Evolutionary conservation across 2,888 invertebrate genomes (phyloP).

Genomic region (Platycnemis pennipes): DNA sequence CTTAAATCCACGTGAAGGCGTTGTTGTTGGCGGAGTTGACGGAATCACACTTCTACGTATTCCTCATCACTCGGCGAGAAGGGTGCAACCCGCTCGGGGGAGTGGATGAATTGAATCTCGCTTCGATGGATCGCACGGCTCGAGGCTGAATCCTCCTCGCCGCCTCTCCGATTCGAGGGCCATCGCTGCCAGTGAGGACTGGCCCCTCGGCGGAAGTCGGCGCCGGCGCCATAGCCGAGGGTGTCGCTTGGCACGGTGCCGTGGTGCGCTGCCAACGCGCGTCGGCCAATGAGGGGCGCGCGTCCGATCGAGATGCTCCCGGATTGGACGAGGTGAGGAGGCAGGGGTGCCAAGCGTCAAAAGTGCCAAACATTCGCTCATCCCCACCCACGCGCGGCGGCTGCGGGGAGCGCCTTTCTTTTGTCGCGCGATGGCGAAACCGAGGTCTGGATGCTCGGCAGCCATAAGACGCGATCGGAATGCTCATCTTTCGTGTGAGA

Average conservation of each 20-base stretch:
- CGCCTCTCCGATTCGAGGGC: not conserved
- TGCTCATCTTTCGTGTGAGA: no score
- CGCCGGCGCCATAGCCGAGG: not conserved
- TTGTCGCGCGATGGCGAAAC: no score
- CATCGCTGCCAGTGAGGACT: not conserved
- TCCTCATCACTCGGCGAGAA: no score
- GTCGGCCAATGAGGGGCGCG: slow-evolving; percentile 17
- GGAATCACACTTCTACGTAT: no score
- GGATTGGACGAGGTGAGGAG: slow-evolving; percentile 18
- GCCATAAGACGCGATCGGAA: no score
- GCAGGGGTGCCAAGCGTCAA: not conserved
- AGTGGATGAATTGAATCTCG: not conserved
- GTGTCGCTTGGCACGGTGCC: not conserved
- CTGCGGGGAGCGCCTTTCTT: no score
- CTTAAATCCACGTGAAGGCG: no score
- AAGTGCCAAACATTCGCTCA: not conserved
- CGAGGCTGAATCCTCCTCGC: no score
- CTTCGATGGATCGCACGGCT: no score
- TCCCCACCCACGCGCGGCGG: not conserved
- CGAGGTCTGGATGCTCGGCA: no score
- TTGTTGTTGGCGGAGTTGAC: no score
- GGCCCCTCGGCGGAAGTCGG: not conserved
- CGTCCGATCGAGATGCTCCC: slow-evolving; percentile 37
- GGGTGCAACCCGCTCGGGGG: no score
- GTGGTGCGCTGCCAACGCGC: not conserved